phyloP scores from a whole-genome alignment of 2,113 vertebrate genomes.

The Callaeas wilsoni region DNA sequence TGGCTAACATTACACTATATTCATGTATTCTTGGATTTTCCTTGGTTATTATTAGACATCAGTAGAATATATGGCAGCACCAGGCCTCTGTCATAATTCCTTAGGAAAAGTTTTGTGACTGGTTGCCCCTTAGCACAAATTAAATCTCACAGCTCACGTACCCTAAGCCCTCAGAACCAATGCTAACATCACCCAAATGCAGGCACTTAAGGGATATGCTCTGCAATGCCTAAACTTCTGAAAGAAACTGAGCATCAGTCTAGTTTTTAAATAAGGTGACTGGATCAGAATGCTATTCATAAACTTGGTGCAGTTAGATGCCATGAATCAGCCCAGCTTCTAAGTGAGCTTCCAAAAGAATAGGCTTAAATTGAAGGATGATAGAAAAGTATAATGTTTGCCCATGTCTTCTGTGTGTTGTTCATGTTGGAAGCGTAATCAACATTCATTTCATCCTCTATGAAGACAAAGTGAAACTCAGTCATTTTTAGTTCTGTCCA shows the following conservation, averaged over 20 bases:
- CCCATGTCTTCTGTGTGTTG: background rate
- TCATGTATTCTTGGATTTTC: background rate
- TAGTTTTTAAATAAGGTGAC: background rate
- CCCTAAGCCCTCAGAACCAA: background rate
- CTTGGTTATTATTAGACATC: background rate
- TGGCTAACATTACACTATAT: background rate
- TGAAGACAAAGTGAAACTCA: background rate
- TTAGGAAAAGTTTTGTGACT: background rate
- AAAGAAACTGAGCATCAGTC: background rate
- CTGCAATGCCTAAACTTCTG: background rate
- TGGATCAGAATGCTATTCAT: background rate
- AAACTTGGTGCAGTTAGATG: background rate
- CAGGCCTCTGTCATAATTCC: background rate
- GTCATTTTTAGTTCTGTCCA: background rate
- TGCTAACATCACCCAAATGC: fast-evolving
- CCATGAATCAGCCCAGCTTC: background rate
- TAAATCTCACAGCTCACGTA: background rate
- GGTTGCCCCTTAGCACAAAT: background rate
- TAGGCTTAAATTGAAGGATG: background rate
- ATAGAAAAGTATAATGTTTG: background rate
- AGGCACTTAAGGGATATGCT: background rate
- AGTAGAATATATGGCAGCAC: background rate
- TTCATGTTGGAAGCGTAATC: background rate
- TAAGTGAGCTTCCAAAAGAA: background rate
- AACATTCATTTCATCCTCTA: background rate